Base-by-base conservation (phyloP, 2,113 vertebrate species). In the Elachura formosa region DNA sequence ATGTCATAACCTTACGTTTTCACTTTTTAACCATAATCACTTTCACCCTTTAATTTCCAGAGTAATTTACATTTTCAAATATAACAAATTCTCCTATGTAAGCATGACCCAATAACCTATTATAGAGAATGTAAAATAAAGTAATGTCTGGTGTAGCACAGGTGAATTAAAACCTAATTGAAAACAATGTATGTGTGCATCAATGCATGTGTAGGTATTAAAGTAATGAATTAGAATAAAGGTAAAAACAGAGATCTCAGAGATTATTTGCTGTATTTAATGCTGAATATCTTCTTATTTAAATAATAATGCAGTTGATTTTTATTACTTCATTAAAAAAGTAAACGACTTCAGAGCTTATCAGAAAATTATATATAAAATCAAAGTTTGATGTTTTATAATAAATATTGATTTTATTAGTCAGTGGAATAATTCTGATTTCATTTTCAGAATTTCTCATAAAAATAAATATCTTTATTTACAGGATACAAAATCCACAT, bases 151-250 rank as follows among this genome's bases (percentile, higher is more conserved):
- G 5, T 21, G 4, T 46, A 86, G 29, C 33, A 63, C 9, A 59
- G 10, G 14, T 54, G 14, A 68, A 84, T 46, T 59, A 51, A 56
- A 87, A 73, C 5, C 2, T 66, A 69, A 33, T 25, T 69, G 3
- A 46, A 41, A 92, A 52, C 11, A 64, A 4, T 67, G 5, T 31
- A 11, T 61, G 11, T 17, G 11, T 41, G 11, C 10, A 10, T 61
- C 15, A 4, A 23, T 43, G 6, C 4, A 52, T 62, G 18, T 28
- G 11, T 61, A 40, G 0, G 0, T 38, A 52, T 68, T 58, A 63
- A 87, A 58, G 18, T 46, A 41, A 89, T 40, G 2, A 77, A 73
- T 43, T 64, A 56, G 24, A 56, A 64, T 52, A 69, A 81, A 19
- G 6, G 2, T 48, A 56, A 84, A 87, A 74, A 6, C 0, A 1